Base-by-base conservation (phyloP, 2,113 vertebrate genomes). In the Ibidorhyncha struthersii region DNA sequence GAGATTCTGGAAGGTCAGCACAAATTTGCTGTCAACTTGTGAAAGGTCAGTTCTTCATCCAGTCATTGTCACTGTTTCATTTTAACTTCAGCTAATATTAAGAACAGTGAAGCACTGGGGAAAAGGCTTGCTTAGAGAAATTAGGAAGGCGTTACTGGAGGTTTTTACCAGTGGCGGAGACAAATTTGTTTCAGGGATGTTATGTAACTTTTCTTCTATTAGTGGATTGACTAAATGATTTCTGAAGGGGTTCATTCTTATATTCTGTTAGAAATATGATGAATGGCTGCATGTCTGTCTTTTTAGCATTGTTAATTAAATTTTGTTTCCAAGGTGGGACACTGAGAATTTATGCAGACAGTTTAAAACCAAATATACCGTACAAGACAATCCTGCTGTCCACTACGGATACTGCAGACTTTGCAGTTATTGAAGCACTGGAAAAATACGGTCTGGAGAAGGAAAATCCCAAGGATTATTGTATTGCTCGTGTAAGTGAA, bases 321-420 rank as follows among this genome's bases (percentile, higher is more conserved):
- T 93, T 94, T 87, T 83, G 6, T 97, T 96, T 76, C 80, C 18
- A 93, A 99, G 99, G 99, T 93, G 99, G 99, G 32, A 99, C 99
- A 3, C 82, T 99, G 94, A 98, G 99, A 88, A 99, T 99, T 93
- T 99, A 99, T 73, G 99, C 99, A 4, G 99, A 99, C 97, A 99
- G 99, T 92, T 98, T 99, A 95, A 99, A 99, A 97, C 99, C 99
- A 93, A 99, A 99, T 98, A 99, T 99, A 96, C 99, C 99, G 0
- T 99, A 99, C 91, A 99, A 99, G 98, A 99, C 99, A 97, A 99
- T 99, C 98, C 98, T 99, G 88, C 98, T 99, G 70, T 99, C 99
- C 25, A 99, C 99, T 12, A 99, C 99, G 3, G 99, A 99, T 97
- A 98, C 99, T 21, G 99, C 99, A 2, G 99, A 99, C 97, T 99